Conservation (phyloP, 2,797 vertebrate species). For the Tenualosa ilisha region DNA sequence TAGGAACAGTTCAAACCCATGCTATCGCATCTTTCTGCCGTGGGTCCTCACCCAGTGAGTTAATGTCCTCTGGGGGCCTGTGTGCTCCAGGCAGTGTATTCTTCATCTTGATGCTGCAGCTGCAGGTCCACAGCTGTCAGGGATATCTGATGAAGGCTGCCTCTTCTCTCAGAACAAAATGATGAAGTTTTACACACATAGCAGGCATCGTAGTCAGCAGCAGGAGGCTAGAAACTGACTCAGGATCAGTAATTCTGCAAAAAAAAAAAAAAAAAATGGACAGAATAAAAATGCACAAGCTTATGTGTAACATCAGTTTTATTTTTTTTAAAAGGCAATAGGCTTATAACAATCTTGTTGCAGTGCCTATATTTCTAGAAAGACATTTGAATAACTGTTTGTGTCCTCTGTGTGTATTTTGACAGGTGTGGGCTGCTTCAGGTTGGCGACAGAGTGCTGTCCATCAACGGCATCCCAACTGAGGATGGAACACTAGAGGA, state of each 20-base stretch:
- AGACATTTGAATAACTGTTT: background rate
- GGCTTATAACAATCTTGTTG: background rate
- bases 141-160: background rate
- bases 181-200: background rate
- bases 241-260: background rate
- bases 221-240: background rate
- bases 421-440: slow-evolving; percentile 94
- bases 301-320: background rate
- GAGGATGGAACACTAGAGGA: slow-evolving; percentile 96
- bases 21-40: background rate
- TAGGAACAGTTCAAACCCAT: background rate
- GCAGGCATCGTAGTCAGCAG: background rate
- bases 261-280: background rate
- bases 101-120: background rate
- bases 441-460: slow-evolving; percentile 91
- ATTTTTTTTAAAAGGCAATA: background rate
- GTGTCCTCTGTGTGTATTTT: background rate
- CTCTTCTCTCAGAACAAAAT: background rate
- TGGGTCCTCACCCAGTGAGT: background rate
- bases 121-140: background rate
- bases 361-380: background rate
- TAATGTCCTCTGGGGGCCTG: background rate
- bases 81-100: background rate
- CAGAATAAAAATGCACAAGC: background rate
- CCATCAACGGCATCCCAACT: slow-evolving; percentile 91